Evolutionary conservation across 2,797 vertebrate species (phyloP).

Genomic region (Enteromius treurensis): DNA sequence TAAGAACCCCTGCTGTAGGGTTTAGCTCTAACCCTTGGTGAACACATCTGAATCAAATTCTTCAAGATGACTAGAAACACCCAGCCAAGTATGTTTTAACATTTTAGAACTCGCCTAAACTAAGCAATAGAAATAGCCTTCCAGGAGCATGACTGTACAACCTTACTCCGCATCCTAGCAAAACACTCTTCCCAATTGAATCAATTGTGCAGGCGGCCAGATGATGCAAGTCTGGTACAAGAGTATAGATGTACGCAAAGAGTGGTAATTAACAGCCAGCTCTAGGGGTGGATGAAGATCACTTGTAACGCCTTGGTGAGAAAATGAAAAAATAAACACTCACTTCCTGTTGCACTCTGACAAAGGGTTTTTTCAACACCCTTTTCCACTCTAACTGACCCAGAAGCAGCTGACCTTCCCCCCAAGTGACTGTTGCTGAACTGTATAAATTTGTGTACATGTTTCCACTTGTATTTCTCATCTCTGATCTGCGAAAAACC

Average conservation of each 20-base stretch:
- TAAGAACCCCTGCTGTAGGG: background rate
- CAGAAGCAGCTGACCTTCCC: background rate
- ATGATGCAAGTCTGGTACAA: background rate
- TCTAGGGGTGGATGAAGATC: constrained; percentile 67
- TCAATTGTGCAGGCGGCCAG: background rate
- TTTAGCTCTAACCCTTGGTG: background rate
- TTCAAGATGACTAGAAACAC: background rate
- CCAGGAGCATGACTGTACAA: background rate
- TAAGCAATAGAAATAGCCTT: background rate
- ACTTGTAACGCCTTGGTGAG: constrained; percentile 73
- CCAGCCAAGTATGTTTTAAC: background rate
- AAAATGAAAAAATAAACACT: constrained; percentile 85
- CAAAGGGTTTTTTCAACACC: constrained; percentile 67
- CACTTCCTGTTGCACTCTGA: constrained; percentile 80
- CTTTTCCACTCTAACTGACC: constrained; percentile 35
- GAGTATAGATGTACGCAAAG: background rate
- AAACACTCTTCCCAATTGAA: background rate
- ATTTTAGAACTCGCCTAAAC: background rate
- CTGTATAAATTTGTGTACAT: background rate
- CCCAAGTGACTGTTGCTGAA: background rate
- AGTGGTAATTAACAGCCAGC: constrained; percentile 59
- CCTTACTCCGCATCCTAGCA: background rate
- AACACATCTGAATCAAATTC: background rate
- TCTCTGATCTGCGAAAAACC: constrained; percentile 8
- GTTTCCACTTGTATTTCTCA: background rate